phyloP scores from a whole-genome alignment of 2,888 invertebrate species.

The Shargacucullia verbasci region DNA sequence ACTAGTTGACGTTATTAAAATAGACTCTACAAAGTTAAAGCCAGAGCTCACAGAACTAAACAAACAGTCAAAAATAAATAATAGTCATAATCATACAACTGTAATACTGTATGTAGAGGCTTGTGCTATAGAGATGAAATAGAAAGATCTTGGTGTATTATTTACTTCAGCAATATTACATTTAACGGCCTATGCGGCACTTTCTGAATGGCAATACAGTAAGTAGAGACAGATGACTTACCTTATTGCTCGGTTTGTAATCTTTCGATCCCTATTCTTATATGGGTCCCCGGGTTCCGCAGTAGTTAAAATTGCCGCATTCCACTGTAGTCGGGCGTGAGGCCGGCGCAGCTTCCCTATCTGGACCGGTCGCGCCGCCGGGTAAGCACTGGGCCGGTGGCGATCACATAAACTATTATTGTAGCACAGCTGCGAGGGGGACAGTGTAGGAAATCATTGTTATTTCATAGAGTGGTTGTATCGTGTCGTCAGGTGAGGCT shows the following conservation, averaged over 20 bases:
- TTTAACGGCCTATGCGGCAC: conserved; percentile 11
- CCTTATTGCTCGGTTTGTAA: conserved; percentile 74
- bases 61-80: conserved; percentile 7
- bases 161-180: conserved; percentile 38
- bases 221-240: conserved; percentile 60
- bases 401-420: conserved; percentile 83
- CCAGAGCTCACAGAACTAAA: conserved; percentile 4
- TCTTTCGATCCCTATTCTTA: conserved; percentile 80
- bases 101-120: conserved; percentile 25
- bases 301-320: conserved; percentile 89
- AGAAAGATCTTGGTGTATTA: conserved; percentile 29
- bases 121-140: conserved; percentile 24
- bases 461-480: conserved; percentile 75
- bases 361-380: conserved; percentile 79
- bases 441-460: conserved; percentile 71
- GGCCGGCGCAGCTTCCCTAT: conserved; percentile 85
- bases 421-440: conserved; percentile 69
- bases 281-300: conserved; percentile 84
- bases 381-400: conserved; percentile 60
- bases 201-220: conserved; percentile 2
- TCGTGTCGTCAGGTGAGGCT: conserved; percentile 55
- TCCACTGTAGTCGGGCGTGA: conserved; percentile 86
- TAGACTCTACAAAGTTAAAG: conserved; percentile 1
- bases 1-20: not conserved
- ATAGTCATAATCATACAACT: conserved; percentile 20